These are phyloP conservation scores for Argyrosomus regius DNA, from an alignment of 2,797 vertebrate species.

Conservation along the genomic window DNA sequence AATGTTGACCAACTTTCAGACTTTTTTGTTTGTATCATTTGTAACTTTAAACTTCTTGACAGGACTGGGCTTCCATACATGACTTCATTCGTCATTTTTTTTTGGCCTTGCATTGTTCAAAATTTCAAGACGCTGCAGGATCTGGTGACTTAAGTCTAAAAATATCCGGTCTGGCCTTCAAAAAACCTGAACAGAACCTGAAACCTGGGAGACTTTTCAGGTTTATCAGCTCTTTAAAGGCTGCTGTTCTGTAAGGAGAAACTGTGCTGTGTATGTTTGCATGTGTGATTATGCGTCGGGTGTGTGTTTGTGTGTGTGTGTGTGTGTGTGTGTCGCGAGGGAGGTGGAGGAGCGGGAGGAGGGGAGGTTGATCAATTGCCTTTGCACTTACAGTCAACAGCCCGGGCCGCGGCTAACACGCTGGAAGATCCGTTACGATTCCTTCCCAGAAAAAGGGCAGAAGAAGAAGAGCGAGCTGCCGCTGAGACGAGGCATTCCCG, in stretches of 20 bases:
- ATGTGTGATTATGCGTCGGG: background rate
- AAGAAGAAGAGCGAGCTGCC: slow-evolving; percentile 28
- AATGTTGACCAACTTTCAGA: background rate
- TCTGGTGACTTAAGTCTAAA: background rate
- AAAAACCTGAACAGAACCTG: background rate
- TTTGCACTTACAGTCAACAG: slow-evolving; percentile 69
- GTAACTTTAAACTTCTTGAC: background rate
- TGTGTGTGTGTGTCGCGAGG: background rate
- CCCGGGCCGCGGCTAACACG: slow-evolving; percentile 28
- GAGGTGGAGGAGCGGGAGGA: too few relatives aligned
- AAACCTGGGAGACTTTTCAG: slow-evolving; percentile 3
- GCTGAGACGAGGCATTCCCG: slow-evolving; percentile 74
- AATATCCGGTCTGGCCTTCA: background rate
- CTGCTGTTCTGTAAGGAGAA: slow-evolving; percentile 4
- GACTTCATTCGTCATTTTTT: too few relatives aligned
- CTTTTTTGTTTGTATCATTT: background rate
- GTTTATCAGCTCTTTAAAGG: background rate
- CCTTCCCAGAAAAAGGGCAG: slow-evolving; percentile 73
- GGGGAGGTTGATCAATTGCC: slow-evolving; percentile 56
- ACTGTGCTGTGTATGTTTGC: slow-evolving; percentile 4
- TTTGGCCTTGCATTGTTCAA: background rate
- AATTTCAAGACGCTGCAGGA: background rate
- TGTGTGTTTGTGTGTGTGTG: background rate
- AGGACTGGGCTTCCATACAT: background rate
- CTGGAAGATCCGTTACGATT: slow-evolving; percentile 70